These are phyloP conservation scores for Drosophila nannoptera DNA, from an alignment of 1,140 invertebrate species.

Conservation along the genomic window DNA sequence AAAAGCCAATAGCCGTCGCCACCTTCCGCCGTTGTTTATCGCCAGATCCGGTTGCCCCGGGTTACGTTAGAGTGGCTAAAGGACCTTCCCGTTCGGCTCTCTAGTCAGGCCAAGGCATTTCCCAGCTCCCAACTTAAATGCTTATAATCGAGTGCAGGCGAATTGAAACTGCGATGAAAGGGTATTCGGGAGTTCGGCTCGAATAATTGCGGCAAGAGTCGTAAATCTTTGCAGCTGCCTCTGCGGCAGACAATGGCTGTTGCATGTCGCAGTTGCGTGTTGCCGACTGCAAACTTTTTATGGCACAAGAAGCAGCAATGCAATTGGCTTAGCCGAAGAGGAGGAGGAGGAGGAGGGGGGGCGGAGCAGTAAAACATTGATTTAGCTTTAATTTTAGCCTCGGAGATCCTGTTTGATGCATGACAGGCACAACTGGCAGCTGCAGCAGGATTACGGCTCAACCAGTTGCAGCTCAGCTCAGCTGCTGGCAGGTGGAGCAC, in stretches of 20 bases:
- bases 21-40: constrained; percentile 54
- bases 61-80: too few species aligned
- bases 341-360: neutral
- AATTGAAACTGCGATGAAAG: too few species aligned
- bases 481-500: constrained; percentile 30
- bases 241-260: constrained; percentile 3
- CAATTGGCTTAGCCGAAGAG: neutral
- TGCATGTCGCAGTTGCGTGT: constrained; percentile 39
- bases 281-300: constrained; percentile 17
- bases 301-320: constrained; percentile 20
- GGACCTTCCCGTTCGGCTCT: too few species aligned
- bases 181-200: neutral
- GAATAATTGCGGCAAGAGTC: neutral
- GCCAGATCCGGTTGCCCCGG: constrained; percentile 25
- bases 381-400: constrained; percentile 19
- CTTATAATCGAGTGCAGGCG: too few species aligned
- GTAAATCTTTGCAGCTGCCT: neutral
- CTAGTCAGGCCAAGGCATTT: too few species aligned
- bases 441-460: constrained; percentile 24
- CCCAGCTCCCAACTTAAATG: too few species aligned
- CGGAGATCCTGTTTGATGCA: constrained; percentile 6
- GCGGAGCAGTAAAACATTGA: constrained; percentile 8
- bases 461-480: constrained; percentile 7
- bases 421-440: constrained; percentile 1
- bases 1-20: constrained; percentile 4